phyloP scores from a whole-genome alignment of 2,113 vertebrate species.

The Aspidoscelis tigris region DNA sequence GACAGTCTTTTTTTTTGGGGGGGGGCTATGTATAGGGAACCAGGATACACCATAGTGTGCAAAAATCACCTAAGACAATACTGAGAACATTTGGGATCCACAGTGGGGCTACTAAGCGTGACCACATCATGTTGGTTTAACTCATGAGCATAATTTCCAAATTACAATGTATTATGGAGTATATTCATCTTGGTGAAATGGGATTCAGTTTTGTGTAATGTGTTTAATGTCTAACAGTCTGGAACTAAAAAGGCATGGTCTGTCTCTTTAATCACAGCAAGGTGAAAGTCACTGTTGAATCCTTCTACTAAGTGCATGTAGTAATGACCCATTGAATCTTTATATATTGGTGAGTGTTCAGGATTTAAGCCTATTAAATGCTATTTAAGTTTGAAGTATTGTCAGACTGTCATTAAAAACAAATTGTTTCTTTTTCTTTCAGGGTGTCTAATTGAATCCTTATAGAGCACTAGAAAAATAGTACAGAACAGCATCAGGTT shows the following conservation, averaged over 20 bases:
- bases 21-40: too few relatives aligned
- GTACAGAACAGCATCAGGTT: background rate
- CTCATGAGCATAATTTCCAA: background rate
- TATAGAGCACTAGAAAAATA: background rate
- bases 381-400: slow-evolving; percentile 13
- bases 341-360: background rate
- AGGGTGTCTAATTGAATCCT: background rate
- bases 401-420: slow-evolving; percentile 2
- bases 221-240: background rate
- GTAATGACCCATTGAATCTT: background rate
- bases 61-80: too few relatives aligned
- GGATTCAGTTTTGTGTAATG: background rate
- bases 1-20: too few relatives aligned
- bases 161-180: background rate
- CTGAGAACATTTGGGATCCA: too few relatives aligned
- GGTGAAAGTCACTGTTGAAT: background rate
- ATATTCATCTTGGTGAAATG: background rate
- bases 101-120: too few relatives aligned
- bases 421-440: background rate
- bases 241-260: background rate
- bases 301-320: background rate
- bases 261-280: background rate
- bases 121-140: background rate
- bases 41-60: too few relatives aligned
- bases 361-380: rapidly evolving